A percentile compares a stretch with the other conserved stretches of the same genome.
Evolutionary conservation across 2,113 vertebrate species (phyloP).

Genomic region (Ptilonorhynchus violaceus): DNA sequence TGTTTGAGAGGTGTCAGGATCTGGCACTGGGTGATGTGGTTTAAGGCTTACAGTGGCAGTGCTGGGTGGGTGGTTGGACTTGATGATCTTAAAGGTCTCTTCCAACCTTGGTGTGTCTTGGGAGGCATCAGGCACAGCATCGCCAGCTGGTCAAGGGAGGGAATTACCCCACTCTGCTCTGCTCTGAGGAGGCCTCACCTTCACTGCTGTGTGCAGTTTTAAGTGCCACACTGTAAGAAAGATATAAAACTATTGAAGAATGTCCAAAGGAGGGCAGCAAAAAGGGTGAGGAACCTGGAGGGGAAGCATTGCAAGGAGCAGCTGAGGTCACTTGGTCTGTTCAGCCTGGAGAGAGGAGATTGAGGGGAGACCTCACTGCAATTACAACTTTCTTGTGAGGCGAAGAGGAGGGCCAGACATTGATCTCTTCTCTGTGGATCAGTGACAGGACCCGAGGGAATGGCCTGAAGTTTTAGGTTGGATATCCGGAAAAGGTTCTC

Average conservation of each 20-base stretch:
- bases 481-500: not conserved
- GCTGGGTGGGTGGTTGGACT: not conserved
- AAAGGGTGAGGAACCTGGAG: not conserved
- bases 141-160: rapidly evolving
- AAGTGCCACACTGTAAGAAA: not conserved
- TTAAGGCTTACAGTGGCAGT: not conserved
- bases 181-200: not conserved
- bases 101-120: not conserved
- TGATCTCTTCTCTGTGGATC: not conserved
- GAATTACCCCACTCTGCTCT: not conserved
- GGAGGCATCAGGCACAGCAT: not conserved
- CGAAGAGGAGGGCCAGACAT: not conserved
- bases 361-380: not conserved
- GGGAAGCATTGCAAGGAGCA: rapidly evolving
- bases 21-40: not conserved
- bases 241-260: not conserved
- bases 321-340: not conserved
- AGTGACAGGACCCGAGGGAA: rapidly evolving
- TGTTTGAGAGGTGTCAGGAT: not conserved
- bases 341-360: not conserved
- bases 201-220: rapidly evolving
- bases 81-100: not conserved
- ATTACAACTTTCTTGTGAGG: rapidly evolving
- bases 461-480: not conserved
- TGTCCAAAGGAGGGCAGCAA: rapidly evolving